Conservation (phyloP, 2,797 vertebrate species). For the Salarias fasciatus region DNA sequence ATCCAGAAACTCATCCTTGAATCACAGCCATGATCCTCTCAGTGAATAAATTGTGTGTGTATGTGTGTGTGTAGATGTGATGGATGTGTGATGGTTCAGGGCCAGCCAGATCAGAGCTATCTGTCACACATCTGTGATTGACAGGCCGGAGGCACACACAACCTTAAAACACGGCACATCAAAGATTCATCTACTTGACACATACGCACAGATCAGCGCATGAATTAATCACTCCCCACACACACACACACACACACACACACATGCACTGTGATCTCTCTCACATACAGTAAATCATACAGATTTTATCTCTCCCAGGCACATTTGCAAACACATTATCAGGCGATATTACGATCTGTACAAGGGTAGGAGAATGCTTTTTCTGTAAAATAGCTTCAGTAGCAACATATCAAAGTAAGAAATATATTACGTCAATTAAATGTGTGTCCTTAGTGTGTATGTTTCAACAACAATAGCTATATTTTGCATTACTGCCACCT, state of each 20-base stretch:
- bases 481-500: constrained; percentile 51
- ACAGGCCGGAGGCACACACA: constrained; percentile 45
- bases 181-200: constrained; percentile 59
- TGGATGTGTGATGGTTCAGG: constrained; percentile 50
- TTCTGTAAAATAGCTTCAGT: constrained; percentile 30
- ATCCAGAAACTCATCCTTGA: background rate
- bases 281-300: constrained; percentile 47
- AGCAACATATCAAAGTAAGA: constrained; percentile 40
- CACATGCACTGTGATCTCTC: constrained; percentile 11
- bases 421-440: constrained; percentile 38
- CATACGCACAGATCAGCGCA: constrained; percentile 35
- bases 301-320: constrained; percentile 43
- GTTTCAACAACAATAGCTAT: constrained; percentile 52
- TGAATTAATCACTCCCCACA: constrained; percentile 50
- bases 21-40: background rate
- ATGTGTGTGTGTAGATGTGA: constrained; percentile 21
- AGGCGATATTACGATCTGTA: constrained; percentile 15
- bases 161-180: constrained; percentile 43
- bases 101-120: constrained; percentile 51
- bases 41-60: constrained; percentile 2
- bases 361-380: constrained; percentile 14
- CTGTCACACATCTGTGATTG: constrained; percentile 50
- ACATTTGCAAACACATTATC: constrained; percentile 27
- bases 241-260: constrained; percentile 14
- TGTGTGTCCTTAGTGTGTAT: constrained; percentile 32